A percentile compares a stretch with the other conserved stretches of the same genome.
Evolutionary conservation across 1,140 invertebrate genomes (phyloP).

Genomic region (Stegodyphus mimosarum): DNA sequence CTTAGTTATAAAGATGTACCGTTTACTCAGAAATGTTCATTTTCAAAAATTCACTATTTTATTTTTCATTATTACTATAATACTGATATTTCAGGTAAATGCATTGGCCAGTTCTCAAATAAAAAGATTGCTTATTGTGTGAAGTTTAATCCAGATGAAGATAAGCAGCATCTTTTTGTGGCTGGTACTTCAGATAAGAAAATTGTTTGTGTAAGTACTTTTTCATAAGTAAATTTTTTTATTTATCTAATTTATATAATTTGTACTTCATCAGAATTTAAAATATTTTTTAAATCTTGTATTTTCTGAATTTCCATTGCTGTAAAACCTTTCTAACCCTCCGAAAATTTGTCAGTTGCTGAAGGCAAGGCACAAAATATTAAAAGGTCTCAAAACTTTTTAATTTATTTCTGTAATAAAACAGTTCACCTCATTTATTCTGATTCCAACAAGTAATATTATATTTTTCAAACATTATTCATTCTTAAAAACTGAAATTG

Average conservation of each 20-base stretch:
- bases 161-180: conserved; percentile 97
- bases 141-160: conserved; percentile 97
- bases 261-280: background rate
- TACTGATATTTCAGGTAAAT: conserved; percentile 72
- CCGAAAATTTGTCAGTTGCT: too few relatives aligned
- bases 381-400: too few relatives aligned
- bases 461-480: too few relatives aligned
- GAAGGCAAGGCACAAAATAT: too few relatives aligned
- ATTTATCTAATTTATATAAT: background rate
- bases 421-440: too few relatives aligned
- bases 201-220: conserved; percentile 81
- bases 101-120: conserved; percentile 91
- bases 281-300: background rate
- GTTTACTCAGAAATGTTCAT: too few relatives aligned
- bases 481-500: too few relatives aligned
- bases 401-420: too few relatives aligned
- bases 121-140: conserved; percentile 96
- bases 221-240: background rate
- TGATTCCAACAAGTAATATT: too few relatives aligned
- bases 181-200: conserved; percentile 99
- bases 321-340: background rate
- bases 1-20: too few relatives aligned
- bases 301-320: background rate
- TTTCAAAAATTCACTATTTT: background rate
- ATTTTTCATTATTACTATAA: background rate